Evolutionary conservation across 2,888 invertebrate species (phyloP).

Genomic region (Dicyrtoma fusca): DNA sequence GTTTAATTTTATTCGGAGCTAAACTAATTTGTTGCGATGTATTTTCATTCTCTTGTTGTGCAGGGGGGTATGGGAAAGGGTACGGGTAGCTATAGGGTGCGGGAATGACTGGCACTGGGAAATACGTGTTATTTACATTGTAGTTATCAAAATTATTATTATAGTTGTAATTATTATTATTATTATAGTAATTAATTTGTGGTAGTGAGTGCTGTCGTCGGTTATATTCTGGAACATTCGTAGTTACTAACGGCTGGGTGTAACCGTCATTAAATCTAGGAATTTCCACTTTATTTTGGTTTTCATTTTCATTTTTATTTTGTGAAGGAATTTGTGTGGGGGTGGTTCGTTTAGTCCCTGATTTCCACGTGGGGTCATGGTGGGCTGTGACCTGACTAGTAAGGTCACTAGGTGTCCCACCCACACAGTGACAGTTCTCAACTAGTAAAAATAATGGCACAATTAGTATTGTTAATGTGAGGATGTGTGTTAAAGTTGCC

Average conservation of each 20-base stretch:
- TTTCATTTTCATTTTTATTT: no score
- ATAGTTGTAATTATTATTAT: neutral
- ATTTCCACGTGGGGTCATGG: conserved; percentile 30
- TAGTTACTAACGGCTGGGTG: neutral
- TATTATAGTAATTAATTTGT: neutral
- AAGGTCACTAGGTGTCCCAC: neutral
- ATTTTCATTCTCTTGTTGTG: neutral
- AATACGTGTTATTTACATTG: neutral
- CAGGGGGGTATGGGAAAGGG: neutral
- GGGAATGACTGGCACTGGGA: neutral
- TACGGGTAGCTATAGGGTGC: neutral
- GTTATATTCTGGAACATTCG: no score
- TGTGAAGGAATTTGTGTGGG: neutral
- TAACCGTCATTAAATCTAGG: neutral
- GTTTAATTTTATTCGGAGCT: neutral
- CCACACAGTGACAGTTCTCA: neutral
- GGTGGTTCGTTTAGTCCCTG: neutral
- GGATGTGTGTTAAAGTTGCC: neutral
- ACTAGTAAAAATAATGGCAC: conserved; percentile 17
- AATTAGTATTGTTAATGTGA: neutral
- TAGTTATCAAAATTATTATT: neutral
- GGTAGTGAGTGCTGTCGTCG: no score
- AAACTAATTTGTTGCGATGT: neutral
- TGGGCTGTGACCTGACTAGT: conserved; percentile 30
- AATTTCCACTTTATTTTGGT: no score